Base-by-base conservation (phyloP, 2,113 vertebrate genomes). In the Ammodytes dubius region DNA sequence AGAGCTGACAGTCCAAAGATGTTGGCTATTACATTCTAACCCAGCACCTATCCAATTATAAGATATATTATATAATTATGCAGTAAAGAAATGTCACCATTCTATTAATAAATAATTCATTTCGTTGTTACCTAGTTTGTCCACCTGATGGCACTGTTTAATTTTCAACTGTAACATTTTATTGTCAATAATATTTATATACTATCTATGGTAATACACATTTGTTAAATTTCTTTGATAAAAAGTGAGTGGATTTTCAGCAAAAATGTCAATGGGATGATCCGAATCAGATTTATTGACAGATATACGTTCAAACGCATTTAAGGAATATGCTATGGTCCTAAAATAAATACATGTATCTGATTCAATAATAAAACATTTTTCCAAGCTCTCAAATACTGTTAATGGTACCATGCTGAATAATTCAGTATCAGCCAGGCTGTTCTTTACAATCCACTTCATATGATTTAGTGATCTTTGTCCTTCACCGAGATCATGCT, bases 401-500 rank as follows among this genome's bases (percentile, higher is more conserved):
- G 4, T 40, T 58, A 8, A 8, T 4, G 1, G 6, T 58, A 49
- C 42, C 7, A 0, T 17, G 17, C 3, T 39, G 6, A 17, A 17
- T 14, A 39, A 50, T 11, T 1, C 12, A 19, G 35, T 39, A 40
- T 27, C 1, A 6, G 27, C 2, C 11, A 14, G 4, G 27, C 58
- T 56, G 6, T 53, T 39, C 64, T 3, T 27, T 43, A 17, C 11
- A 42, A 1, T 37, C 27, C 14, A 47, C 10, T 72, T 67, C 13
- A 49, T 17, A 13, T 5, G 52, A 72, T 14, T 35, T 46, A 14
- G 39, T 40, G 0, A 7, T 52, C 15, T 7, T 0, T 4, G 11
- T 70, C 4, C 47, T 63, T 59, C 4, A n/a, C 3, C 15, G 79
- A 45, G 60, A 6, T 66, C 39, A 70, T 53, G 40, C 10, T 78